A percentile compares a stretch with the other conserved stretches of the same genome.
These are phyloP conservation scores for Callyntrura sp. DNA, from an alignment of 2,888 invertebrate genomes.

Conservation along the genomic window DNA sequence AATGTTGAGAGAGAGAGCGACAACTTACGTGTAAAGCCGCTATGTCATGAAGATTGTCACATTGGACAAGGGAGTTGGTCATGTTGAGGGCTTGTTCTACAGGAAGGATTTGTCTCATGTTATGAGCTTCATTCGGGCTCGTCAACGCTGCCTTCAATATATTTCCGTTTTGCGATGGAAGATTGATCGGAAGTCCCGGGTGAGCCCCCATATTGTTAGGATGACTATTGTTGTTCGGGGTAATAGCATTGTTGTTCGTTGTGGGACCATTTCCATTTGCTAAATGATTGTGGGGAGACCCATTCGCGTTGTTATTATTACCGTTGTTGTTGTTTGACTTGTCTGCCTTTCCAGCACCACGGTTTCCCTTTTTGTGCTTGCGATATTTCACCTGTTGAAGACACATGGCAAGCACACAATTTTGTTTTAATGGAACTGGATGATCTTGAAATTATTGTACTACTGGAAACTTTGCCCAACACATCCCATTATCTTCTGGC, in stretches of 20 bases:
- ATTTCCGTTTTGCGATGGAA: slow-evolving; percentile 94
- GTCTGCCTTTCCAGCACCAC: slow-evolving; percentile 86
- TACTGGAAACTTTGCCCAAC: neutral
- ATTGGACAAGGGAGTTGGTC: slow-evolving; percentile 97
- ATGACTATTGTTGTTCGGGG: slow-evolving; percentile 80
- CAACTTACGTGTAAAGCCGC: slow-evolving; percentile 90
- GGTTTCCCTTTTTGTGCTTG: slow-evolving; percentile 93
- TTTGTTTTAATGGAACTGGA: neutral
- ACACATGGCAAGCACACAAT: slow-evolving; percentile 50
- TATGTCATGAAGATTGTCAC: slow-evolving; percentile 98
- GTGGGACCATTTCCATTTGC: slow-evolving; percentile 70
- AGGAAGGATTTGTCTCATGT: slow-evolving; percentile 91
- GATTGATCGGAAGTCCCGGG: slow-evolving; percentile 85
- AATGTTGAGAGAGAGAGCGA: too few relatives aligned
- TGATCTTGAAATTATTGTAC: neutral
- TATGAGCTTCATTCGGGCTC: slow-evolving; percentile 93
- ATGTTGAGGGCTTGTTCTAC: slow-evolving; percentile 94
- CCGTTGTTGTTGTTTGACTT: slow-evolving; percentile 85
- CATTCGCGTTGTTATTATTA: slow-evolving; percentile 84
- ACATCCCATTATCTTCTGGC: neutral
- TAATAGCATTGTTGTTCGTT: slow-evolving; percentile 85
- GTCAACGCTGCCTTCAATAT: slow-evolving; percentile 97
- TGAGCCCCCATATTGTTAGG: slow-evolving; percentile 69
- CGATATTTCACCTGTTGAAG: slow-evolving; percentile 94
- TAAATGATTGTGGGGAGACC: slow-evolving; percentile 81